phyloP scores from a whole-genome alignment of 2,113 vertebrate species.

The Helogale parvula region DNA sequence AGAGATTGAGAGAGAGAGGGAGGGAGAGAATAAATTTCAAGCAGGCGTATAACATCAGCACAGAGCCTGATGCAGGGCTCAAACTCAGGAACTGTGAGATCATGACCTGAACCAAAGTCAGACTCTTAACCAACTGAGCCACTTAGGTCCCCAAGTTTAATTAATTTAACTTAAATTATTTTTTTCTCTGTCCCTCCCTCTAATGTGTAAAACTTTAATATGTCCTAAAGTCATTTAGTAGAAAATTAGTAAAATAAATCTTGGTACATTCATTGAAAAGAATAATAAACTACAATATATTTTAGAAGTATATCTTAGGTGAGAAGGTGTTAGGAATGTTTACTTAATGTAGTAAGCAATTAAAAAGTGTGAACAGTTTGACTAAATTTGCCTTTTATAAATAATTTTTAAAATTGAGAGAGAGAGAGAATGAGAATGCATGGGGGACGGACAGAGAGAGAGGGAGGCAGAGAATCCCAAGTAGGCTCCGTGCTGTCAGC shows the following conservation, averaged over 20 bases:
- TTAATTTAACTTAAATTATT: not conserved
- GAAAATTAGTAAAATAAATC: conserved; percentile 11
- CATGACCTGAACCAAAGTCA: not conserved
- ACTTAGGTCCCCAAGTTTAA: no score
- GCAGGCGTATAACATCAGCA: not conserved
- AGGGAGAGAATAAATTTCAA: not conserved
- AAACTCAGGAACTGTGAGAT: not conserved
- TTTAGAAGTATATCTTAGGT: not conserved
- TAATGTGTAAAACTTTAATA: not conserved
- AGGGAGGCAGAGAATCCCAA: no score
- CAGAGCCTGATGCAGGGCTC: not conserved
- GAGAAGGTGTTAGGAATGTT: not conserved
- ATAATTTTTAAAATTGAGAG: no score
- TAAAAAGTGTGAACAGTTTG: conserved; percentile 1
- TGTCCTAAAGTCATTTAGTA: not conserved
- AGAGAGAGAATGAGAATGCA: no score
- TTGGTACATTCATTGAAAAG: not conserved
- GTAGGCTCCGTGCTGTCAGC: no score
- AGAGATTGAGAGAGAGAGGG: not conserved
- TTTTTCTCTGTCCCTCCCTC: not conserved
- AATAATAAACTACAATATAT: not conserved
- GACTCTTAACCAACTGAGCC: not conserved
- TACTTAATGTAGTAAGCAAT: not conserved
- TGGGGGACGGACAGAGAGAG: no score
- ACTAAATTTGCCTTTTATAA: not conserved